Conservation (phyloP, 2,888 invertebrate species). For the Odontomyia ornata region DNA sequence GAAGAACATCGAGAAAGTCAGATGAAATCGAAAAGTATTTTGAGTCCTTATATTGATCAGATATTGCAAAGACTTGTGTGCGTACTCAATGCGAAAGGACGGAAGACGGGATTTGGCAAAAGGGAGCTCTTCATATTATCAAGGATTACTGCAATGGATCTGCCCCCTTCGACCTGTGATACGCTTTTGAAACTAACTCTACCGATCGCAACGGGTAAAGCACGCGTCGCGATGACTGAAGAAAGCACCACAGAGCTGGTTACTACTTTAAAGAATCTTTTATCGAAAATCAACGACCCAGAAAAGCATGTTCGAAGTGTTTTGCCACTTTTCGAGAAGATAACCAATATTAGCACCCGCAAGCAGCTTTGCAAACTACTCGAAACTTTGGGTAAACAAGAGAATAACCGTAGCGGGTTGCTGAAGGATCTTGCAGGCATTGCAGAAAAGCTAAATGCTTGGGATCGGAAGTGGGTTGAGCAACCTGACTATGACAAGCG, state of each 20-base stretch:
- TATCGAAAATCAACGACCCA: slow-evolving; percentile 73
- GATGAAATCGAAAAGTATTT: slow-evolving; percentile 73
- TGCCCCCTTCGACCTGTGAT: slow-evolving; percentile 73
- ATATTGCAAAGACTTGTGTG: slow-evolving; percentile 76
- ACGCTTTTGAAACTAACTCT: slow-evolving; percentile 74
- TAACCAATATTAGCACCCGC: slow-evolving; percentile 72
- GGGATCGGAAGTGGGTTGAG: slow-evolving; percentile 87
- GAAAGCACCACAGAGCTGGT: slow-evolving; percentile 76
- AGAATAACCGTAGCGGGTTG: slow-evolving; percentile 54
- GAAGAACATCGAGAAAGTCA: slow-evolving; percentile 66
- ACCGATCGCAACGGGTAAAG: slow-evolving; percentile 66
- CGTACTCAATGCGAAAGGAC: slow-evolving; percentile 70
- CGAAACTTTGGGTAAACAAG: slow-evolving; percentile 67
- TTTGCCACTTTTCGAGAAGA: slow-evolving; percentile 76
- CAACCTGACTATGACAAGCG: slow-evolving; percentile 90
- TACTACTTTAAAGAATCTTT: slow-evolving; percentile 77
- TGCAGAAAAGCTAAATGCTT: slow-evolving; percentile 81
- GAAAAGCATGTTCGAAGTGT: slow-evolving; percentile 74
- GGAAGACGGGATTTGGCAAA: slow-evolving; percentile 70
- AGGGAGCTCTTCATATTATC: slow-evolving; percentile 79
- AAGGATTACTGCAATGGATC: slow-evolving; percentile 78
- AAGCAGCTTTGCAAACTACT: slow-evolving; percentile 74
- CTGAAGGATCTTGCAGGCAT: slow-evolving; percentile 66
- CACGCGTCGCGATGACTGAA: slow-evolving; percentile 62
- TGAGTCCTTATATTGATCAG: slow-evolving; percentile 76